A percentile compares a stretch with the other conserved stretches of the same genome.
These are phyloP conservation scores for Lepilemur septentrionalis DNA, from an alignment of 2,797 vertebrate genomes.

Conservation along the genomic window DNA sequence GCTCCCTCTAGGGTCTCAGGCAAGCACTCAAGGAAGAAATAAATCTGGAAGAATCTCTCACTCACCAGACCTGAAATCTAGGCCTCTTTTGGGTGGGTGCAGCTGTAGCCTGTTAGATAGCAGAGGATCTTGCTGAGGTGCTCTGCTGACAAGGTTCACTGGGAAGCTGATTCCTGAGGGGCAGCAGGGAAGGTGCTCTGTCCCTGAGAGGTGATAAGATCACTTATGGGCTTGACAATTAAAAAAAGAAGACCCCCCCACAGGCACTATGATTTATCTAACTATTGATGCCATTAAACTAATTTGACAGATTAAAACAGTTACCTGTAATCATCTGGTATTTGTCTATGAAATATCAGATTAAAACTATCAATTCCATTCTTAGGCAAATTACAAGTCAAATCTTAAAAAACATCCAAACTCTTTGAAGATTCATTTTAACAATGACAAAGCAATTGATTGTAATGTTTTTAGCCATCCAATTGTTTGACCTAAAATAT, in stretches of 20 bases:
- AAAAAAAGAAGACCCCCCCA: background rate
- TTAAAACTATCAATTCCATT: background rate
- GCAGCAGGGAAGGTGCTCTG: rapidly evolving
- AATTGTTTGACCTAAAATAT: background rate
- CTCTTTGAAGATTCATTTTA: background rate
- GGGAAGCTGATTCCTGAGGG: background rate
- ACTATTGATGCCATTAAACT: background rate
- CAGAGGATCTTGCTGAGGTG: background rate
- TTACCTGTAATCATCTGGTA: background rate
- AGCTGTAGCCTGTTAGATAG: background rate
- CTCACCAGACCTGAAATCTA: background rate
- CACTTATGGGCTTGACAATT: background rate
- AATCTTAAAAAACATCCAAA: background rate
- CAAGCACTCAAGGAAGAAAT: background rate
- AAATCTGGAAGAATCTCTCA: background rate
- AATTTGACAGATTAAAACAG: background rate
- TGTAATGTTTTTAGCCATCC: background rate
- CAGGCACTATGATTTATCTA: background rate
- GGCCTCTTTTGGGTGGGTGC: background rate
- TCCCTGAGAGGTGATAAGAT: background rate
- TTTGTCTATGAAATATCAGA: background rate
- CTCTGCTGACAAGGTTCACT: background rate
- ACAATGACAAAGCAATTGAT: background rate
- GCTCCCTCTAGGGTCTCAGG: background rate
- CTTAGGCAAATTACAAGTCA: background rate